phyloP scores from a whole-genome alignment of 2,113 vertebrate genomes.

The Neomonachus schauinslandi region DNA sequence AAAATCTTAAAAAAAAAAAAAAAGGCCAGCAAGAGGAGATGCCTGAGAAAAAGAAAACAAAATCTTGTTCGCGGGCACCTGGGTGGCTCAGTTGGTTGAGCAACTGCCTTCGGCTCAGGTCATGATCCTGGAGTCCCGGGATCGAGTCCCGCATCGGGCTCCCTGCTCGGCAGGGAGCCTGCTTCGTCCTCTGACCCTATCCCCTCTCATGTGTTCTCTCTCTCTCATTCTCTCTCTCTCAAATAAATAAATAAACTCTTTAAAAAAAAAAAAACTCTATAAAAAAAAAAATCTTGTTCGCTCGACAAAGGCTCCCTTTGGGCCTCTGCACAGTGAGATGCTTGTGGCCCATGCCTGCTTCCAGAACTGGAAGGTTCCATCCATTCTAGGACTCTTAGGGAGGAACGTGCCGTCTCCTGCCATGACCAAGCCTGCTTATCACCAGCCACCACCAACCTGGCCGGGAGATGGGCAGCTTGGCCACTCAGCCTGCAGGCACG shows the following conservation, averaged over 20 bases:
- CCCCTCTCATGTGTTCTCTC: too few species aligned
- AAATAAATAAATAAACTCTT: too few species aligned
- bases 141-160: too few species aligned
- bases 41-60: not conserved
- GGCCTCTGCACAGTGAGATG: not conserved
- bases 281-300: not conserved
- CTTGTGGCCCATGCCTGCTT: not conserved
- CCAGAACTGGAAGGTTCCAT: not conserved
- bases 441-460: not conserved
- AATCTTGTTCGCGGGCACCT: not conserved
- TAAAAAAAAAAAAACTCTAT: too few species aligned
- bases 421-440: not conserved
- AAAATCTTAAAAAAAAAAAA: too few species aligned
- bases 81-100: too few species aligned
- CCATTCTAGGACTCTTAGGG: not conserved
- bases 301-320: rapidly evolving
- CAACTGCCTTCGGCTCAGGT: too few species aligned
- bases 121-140: too few species aligned
- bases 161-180: too few species aligned
- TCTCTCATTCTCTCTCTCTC: too few species aligned
- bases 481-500: not conserved
- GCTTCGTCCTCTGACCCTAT: too few species aligned
- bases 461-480: not conserved
- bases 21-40: not conserved
- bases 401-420: not conserved